Base-by-base conservation (phyloP, 2,797 vertebrate genomes). In the Gambusia yucatana region DNA sequence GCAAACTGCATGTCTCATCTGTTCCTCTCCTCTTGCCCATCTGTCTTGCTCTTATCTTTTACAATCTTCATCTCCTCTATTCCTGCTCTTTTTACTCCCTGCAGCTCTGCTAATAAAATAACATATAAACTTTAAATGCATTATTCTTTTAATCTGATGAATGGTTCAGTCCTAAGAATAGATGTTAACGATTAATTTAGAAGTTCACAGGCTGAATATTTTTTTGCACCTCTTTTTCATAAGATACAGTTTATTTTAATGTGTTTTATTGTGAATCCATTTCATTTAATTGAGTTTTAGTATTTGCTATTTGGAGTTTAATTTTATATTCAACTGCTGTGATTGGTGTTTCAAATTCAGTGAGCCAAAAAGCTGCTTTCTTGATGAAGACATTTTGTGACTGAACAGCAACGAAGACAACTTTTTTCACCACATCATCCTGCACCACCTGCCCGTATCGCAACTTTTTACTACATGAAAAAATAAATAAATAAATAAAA, bases 1-100 rank as follows among this genome's bases (percentile, higher is more conserved):
- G 67, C 10, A 28, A 70, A 70, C 41, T 70, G 67, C 25, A 28
- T 44, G 67, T 70, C 22, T 70, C 67, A 70, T 70, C 67, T 70
- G 41, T 70, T 70, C 25, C 25, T 44, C 67, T 44, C 67, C 67
- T 43, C 41, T 14, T 70, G 25, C 6, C 67, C 67, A 70, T 44
- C 67, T 17, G 41, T 44, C 67, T 44, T 69, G 65, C 6, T 70
- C 6, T 70, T 70, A 70, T 70, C 67, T 70, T 70, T 70, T 43
- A 44, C 67, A 44, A 28, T 67, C 63, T 67, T 67, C 22, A 67
- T 70, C 25, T 44, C 25, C 25, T 28, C 25, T n/a, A 3, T 22
- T 44, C 25, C 25, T 44, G 41, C 67, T 70, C 39, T 44, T 70
- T 70, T 44, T 28, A 70, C 67, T 70, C 41, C 67, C 67, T 44